phyloP scores from a whole-genome alignment of 2,797 vertebrate species.

The Myotis myotis region DNA sequence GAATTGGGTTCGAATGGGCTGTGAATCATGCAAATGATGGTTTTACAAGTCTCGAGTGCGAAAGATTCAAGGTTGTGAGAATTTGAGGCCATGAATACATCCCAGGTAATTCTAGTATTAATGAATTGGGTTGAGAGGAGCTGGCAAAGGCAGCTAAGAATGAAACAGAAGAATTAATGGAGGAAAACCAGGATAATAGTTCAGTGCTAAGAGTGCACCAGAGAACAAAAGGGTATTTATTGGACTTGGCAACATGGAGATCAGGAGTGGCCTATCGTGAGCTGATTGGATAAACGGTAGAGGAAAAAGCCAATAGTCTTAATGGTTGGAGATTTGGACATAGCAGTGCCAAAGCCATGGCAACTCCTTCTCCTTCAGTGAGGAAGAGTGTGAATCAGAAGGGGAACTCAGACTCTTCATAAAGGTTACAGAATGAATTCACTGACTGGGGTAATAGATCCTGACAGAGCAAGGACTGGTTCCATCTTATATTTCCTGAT shows the following conservation, averaged over 20 bases:
- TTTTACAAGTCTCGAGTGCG: neutral
- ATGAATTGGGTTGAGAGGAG: neutral
- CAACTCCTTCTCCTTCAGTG: neutral
- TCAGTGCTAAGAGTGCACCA: neutral
- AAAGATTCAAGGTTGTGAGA: neutral
- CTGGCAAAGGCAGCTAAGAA: neutral
- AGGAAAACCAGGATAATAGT: neutral
- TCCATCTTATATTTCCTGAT: neutral
- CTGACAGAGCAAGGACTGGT: neutral
- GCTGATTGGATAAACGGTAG: neutral
- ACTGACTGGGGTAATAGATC: neutral
- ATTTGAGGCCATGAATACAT: neutral
- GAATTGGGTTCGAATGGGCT: neutral
- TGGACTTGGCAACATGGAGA: neutral
- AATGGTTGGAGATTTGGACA: neutral
- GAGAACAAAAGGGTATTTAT: neutral
- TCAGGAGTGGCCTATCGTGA: neutral
- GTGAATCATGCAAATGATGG: neutral
- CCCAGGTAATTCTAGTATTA: neutral
- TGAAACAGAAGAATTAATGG: neutral
- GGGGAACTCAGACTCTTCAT: neutral
- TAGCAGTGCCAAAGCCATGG: neutral
- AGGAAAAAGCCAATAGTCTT: neutral
- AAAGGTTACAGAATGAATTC: neutral
- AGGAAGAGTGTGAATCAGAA: neutral